Base-by-base conservation (phyloP, 2,888 invertebrate genomes). In the Hypolimnas misippus region DNA sequence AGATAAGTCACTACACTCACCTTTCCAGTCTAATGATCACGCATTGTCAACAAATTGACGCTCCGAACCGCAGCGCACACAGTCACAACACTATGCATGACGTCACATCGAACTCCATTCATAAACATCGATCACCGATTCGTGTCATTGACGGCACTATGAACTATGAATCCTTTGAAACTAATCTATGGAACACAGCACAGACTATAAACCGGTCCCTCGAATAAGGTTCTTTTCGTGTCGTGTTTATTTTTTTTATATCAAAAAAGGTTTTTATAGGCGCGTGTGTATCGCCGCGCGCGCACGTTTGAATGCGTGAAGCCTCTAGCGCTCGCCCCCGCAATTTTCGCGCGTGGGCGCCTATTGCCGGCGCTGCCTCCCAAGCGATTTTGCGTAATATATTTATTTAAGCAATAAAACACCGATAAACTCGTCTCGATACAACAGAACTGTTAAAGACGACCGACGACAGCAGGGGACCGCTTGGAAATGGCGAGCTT, bases 81-180 rank as follows among this genome's bases (percentile, higher is more conserved):
- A 82, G 81, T 80, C 89, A 88, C 89, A 89, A 83, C 90, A 90
- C 91, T 89, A 88, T 75, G 77, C 90, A 89, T 91, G 87, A 89
- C 89, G 89, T 90, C 90, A 92, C 89, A 86, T 86, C 86, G 86
- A 84, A 83, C 78, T 87, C 84, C 89, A 89, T 89, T 89, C 90
- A 89, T 85, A 82, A 86, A 86, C 80, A 81, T 81, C 82, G 78
- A 82, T 68, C 78, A 81, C 80, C 76, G 73, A 74, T 71, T 70
- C 64, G 66, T 69, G 68, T 68, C 71, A 71, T 67, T 67, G 60
- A 71, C 71, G 71, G 65, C 74, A 77, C 72, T 73, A 66, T 51
- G 57, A 60, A 52, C 57, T 52, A 42, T 29, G 58, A 40, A 16
- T 58, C 29, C 55, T 61, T 56, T 58, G 52, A 62, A 61, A 52